A percentile compares a stretch with the other conserved stretches of the same genome.
phyloP scores from a whole-genome alignment of 92 coral and sea anemone species.

The Heliopora coerulea region DNA sequence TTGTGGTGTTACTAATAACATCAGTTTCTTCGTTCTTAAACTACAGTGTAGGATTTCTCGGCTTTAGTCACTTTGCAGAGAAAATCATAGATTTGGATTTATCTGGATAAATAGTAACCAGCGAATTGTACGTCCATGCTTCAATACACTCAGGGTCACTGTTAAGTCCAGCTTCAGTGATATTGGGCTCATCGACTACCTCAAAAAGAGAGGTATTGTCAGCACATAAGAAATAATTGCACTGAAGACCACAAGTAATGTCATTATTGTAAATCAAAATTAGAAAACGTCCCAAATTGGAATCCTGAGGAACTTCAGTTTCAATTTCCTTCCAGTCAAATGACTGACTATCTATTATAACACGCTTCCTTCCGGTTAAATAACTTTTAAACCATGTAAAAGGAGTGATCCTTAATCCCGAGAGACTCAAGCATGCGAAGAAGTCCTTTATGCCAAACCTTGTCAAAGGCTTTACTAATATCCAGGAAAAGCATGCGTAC shows the following conservation, averaged over 20 bases:
- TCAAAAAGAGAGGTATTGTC: conserved; percentile 42
- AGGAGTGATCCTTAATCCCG: conserved; percentile 31
- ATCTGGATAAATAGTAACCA: conserved; percentile 31
- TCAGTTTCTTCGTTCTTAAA: background rate
- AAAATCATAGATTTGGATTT: conserved; percentile 37
- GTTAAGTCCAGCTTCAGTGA: conserved; percentile 24
- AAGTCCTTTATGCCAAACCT: conserved; percentile 54
- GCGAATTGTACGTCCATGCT: conserved; percentile 40
- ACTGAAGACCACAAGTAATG: conserved; percentile 21
- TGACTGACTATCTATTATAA: background rate
- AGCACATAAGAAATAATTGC: conserved; percentile 33
- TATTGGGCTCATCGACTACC: conserved; percentile 35
- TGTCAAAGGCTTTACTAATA: conserved; percentile 55
- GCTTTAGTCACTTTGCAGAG: background rate
- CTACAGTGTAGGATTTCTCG: background rate
- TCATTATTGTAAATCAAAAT: conserved; percentile 51
- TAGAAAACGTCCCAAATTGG: conserved; percentile 37
- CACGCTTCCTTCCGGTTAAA: too few relatives aligned
- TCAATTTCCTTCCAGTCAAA: background rate
- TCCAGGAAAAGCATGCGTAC: conserved; percentile 51
- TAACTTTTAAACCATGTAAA: too few relatives aligned
- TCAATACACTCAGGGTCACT: conserved; percentile 21
- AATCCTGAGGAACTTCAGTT: conserved; percentile 7
- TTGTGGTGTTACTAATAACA: conserved; percentile 16
- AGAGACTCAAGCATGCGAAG: conserved; percentile 40